Evolutionary conservation across 2,113 vertebrate species (phyloP), one percentile per base, ranked within the genome.

Genomic region (Osmerus mordax): DNA sequence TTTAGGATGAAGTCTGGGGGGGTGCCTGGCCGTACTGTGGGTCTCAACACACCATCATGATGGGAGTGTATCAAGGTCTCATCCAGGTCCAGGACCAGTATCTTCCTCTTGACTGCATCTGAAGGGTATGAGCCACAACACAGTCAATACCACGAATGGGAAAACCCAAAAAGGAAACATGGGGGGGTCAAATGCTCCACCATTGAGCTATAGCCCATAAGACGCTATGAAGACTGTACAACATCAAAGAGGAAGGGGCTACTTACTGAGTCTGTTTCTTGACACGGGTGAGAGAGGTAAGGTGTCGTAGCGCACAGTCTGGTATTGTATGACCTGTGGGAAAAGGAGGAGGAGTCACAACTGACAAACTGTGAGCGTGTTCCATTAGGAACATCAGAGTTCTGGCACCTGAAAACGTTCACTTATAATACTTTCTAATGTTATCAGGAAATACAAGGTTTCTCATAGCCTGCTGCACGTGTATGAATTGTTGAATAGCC

Each of bases 1-100:
- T 93, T 94, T 2, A 94, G 86, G 71, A 93, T 93, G 78, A 94
- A 94, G 74, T 94, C 93, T 0, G 93, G 93, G 9, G 93, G 93
- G 0, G 93, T 93, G 47, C 93, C 93, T 2, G 93, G 92, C 70
- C 91, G 84, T 32, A 93, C 93, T 2, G 91, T 93, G n/a, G 93
- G 92, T 75, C 93, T 87, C 70, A 93, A 76, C 47, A 93, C 92
- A 13, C 93, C 92, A 32, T 94, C 93, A 12, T 93, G 92, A 65
- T 94, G 93, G 36, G 93, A 94, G 75, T 93, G 92, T 75, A 93
- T 93, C 53, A 94, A 81, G 2, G 93, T 94, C 77, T 94, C 93
- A 65, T 94, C 93, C 70, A 94, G 84, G 80, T 94, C 93, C 62
- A 94, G 71, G 65, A 93, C 92, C 18, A 94, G 76, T 36, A 93